A percentile compares a stretch with the other conserved stretches of the same genome.
phyloP scores from a whole-genome alignment of 2,113 vertebrate genomes.

The Trinectes maculatus region DNA sequence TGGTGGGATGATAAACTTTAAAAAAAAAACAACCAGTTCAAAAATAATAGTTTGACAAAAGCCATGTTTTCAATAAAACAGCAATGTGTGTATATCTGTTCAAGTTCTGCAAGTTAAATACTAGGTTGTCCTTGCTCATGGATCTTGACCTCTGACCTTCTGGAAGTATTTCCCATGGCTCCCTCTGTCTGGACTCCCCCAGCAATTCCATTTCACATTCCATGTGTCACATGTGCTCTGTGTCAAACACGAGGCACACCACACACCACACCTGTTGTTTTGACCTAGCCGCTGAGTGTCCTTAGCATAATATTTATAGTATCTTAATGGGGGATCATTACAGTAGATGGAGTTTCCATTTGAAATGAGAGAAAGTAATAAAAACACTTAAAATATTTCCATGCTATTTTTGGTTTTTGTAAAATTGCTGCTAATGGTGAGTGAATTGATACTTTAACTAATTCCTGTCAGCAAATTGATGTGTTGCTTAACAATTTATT shows the following conservation, averaged over 20 bases:
- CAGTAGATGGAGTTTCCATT: conserved; percentile 29
- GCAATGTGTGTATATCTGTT: conserved; percentile 12
- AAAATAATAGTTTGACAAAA: conserved; percentile 27
- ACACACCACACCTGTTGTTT: conserved; percentile 70
- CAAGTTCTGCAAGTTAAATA: conserved; percentile 16
- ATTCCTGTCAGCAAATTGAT: conserved; percentile 11
- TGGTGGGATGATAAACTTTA: conserved; percentile 43
- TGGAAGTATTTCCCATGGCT: conserved; percentile 55
- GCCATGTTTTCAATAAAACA: conserved; percentile 18
- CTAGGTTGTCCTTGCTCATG: conserved; percentile 3
- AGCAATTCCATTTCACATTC: conserved; percentile 27
- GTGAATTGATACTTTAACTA: background rate
- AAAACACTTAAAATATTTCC: conserved; percentile 21
- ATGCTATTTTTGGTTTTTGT: conserved; percentile 18
- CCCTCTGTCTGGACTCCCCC: conserved; percentile 21
- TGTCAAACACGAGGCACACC: conserved; percentile 21
- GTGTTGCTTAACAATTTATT: background rate
- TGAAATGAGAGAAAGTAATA: background rate
- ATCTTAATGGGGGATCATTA: background rate
- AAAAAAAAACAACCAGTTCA: conserved; percentile 42
- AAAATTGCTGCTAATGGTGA: background rate
- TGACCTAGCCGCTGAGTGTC: conserved; percentile 23
- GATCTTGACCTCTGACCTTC: conserved; percentile 40
- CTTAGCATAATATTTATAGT: conserved; percentile 20
- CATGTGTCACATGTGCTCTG: conserved; percentile 34